These are phyloP conservation scores for Thereva unica DNA, from an alignment of 2,888 invertebrate species.

Conservation along the genomic window DNA sequence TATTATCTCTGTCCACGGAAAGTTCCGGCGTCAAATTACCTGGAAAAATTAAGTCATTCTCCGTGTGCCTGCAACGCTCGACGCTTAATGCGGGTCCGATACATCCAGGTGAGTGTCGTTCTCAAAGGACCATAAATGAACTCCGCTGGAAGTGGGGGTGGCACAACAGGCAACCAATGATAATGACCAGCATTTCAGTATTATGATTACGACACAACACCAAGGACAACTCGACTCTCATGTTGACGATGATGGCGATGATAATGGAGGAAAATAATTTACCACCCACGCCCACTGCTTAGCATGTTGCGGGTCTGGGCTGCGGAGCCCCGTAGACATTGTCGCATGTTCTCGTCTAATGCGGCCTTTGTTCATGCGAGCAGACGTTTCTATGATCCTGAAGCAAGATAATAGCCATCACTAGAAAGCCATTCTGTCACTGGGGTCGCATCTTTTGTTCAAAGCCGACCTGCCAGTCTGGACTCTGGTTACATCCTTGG, in stretches of 20 bases:
- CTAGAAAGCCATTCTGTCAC: constrained; percentile 3
- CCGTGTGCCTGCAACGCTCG: too few species aligned
- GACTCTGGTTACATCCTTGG: constrained; percentile 3
- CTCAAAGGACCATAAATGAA: too few species aligned
- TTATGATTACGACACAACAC: constrained; percentile 24
- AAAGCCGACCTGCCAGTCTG: neutral
- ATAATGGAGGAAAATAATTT: constrained; percentile 15
- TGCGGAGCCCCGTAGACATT: neutral
- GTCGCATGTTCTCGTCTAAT: constrained; percentile 3
- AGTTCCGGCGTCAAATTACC: too few species aligned
- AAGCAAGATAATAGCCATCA: constrained; percentile 14
- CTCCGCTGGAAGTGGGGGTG: neutral
- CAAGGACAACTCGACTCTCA: constrained; percentile 5
- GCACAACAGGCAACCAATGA: constrained; percentile 5
- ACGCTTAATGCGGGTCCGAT: too few species aligned
- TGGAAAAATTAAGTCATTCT: too few species aligned
- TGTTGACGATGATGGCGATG: constrained; percentile 8
- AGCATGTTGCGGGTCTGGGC: neutral
- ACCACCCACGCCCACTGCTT: constrained; percentile 17
- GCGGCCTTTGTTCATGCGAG: neutral
- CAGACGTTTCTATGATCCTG: constrained; percentile 20
- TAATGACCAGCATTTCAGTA: constrained; percentile 23
- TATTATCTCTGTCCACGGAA: too few species aligned
- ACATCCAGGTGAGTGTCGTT: too few species aligned
- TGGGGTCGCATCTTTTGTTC: neutral